Percentiles rank a stretch among this genome's conserved stretches.
phyloP scores from a whole-genome alignment of 2,113 vertebrate species.

The Melanocharis versteri region DNA sequence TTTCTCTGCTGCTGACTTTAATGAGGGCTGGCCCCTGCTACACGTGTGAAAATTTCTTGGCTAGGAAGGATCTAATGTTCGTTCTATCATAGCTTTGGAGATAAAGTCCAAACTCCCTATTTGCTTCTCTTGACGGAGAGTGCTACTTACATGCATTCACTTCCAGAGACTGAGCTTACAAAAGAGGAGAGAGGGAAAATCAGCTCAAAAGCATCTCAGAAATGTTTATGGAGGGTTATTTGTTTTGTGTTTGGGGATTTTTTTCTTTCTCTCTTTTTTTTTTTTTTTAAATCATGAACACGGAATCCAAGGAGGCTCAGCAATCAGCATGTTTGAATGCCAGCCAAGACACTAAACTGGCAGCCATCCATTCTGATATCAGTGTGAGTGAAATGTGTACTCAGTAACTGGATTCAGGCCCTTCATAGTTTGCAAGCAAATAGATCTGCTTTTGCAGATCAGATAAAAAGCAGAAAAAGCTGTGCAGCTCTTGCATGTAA shows the following conservation, averaged over 20 bases:
- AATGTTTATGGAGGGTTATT: conserved; percentile 47
- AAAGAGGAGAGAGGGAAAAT: background rate
- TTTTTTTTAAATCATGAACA: background rate
- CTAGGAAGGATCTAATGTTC: background rate
- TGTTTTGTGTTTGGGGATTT: background rate
- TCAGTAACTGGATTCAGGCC: conserved; percentile 73
- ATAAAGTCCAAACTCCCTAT: background rate
- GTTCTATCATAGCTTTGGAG: background rate
- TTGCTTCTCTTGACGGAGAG: background rate
- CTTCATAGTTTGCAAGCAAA: conserved; percentile 73
- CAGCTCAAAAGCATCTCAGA: conserved; percentile 9
- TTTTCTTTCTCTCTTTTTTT: background rate
- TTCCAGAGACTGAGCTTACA: background rate
- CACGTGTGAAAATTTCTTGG: conserved; percentile 22
- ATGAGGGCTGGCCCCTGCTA: background rate
- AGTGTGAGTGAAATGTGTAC: conserved; percentile 73
- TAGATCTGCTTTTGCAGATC: conserved; percentile 67
- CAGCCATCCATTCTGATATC: conserved; percentile 71
- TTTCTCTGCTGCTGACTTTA: conserved; percentile 23
- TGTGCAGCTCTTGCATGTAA: background rate
- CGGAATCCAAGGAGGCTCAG: conserved; percentile 63
- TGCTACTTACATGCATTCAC: background rate
- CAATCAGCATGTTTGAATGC: conserved; percentile 68
- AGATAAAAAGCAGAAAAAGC: conserved; percentile 36
- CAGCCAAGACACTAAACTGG: conserved; percentile 72